Evolutionary conservation across 2,797 vertebrate species (phyloP), one percentile per base, ranked within the genome.

Genomic region (Tenualosa thibaudeaui): DNA sequence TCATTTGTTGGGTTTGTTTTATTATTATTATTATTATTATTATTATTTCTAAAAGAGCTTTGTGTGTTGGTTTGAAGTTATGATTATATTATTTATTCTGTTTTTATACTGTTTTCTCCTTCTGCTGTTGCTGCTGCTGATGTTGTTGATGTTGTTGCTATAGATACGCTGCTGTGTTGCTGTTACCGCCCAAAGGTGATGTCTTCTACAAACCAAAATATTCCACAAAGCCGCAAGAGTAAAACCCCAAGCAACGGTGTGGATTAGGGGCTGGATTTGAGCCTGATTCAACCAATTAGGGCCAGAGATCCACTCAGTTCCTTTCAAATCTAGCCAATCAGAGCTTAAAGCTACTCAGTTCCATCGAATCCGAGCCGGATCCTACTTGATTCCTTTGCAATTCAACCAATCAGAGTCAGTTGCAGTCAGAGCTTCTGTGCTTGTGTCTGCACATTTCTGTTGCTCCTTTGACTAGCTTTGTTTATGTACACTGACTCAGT

Each of bases 81-180:
- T 89, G 86, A 91, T 90, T 82, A 83, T 75, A 84, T 87, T 83
- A 65, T 85, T 83, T n/a, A 81, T 88, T 88, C 43, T 86, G 91
- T 89, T 94, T 95, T 94, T 95, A 95, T 94, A 95, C 96, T 95
- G 89, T 90, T 89, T 87, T 56, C 19, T 56, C 54, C 10, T 12
- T 54, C 88, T 90, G 90, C 89, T 93, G 89, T 90, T 93, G 93
- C 94, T 95, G 92, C 94, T 95, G 90, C 89, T 90, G 86, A 94
- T 94, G 92, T 95, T 96, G 94, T 94, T 90, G 86, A 94, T 94
- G 92, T 95, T 96, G 94, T 94, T 95, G 92, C 62, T 65, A 65
- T 65, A 65, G 62, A 31, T 31, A 65, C 24, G 62, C 62, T 65
- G 62, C 62, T 65, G 24, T 65, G 62, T 65, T 31, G 24, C 24